Evolutionary conservation across 2,888 invertebrate species (phyloP), one percentile per base, ranked within the genome.

Genomic region (Zootermopsis nevadensis): DNA sequence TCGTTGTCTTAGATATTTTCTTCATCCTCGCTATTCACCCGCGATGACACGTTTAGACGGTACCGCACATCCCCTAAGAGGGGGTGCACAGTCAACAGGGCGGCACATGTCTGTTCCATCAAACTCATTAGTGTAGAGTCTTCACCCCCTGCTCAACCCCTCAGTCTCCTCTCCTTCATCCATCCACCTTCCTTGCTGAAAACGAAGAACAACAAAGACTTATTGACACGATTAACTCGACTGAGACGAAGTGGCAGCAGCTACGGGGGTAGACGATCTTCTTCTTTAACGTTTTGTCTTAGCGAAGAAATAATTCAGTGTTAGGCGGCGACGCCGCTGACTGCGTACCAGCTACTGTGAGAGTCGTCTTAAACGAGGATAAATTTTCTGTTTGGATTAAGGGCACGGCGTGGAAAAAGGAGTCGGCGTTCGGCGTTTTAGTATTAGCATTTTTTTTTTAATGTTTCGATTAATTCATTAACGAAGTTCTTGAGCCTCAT

Each of bases 181-280:
- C 48, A 38, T 80, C 33, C 74, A 66, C 82, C 60, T 83, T 74
- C 55, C 80, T 79, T 76, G 80, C 82, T 79, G 72, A 84, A 82
- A 82, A 80, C 82, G 79, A 79, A 79, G 60, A 79, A 79, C 66
- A 79, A 79, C 79, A 79, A 79, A 79, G 79, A 79, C 79, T 79
- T 79, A 79, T 79, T 79, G 79, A 79, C 79, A 79, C 79, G 79
- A 79, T 79, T 79, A 79, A 79, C 79, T 79, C 79, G 79, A 79
- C 79, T 79, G 35, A 79, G 79, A 79, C 79, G 79, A 79, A 79
- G 79, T 79, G 79, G 79, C 79, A 66, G 60, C 53, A 55, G 55
- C 53, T 53, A 77, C 48, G 77, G 15, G 24, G 55, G 31, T 38
- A 35, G 66, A 66, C 60, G 31, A 35, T 60, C 60, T 24, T 79